Conservation (phyloP, 92 coral and sea anemone species). For the Siderastrea radians region DNA sequence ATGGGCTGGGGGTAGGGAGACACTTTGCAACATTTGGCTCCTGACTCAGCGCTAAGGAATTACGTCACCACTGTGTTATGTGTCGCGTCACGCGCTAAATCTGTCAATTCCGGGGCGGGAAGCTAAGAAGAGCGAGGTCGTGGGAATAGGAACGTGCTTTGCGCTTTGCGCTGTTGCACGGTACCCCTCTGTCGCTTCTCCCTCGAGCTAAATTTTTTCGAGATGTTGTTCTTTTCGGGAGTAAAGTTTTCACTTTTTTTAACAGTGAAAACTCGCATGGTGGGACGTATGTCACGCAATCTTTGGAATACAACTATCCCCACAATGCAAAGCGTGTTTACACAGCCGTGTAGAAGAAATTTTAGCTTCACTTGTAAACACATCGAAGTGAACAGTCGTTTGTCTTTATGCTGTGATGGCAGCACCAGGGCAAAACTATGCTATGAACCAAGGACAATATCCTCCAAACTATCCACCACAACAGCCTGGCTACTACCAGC, state of each 20-base stretch:
- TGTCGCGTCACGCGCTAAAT: no score
- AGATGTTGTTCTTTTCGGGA: neutral
- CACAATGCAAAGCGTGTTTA: conserved; percentile 17
- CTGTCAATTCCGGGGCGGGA: no score
- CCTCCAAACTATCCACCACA: conserved; percentile 55
- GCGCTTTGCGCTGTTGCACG: no score
- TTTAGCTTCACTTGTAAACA: neutral
- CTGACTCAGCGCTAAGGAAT: no score
- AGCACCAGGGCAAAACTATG: conserved; percentile 41
- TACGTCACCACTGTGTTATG: no score
- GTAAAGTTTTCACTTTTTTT: neutral
- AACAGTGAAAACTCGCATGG: no score
- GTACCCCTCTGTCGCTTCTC: no score
- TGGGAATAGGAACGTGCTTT: no score
- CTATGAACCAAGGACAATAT: conserved; percentile 25
- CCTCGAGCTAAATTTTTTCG: no score
- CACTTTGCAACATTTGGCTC: no score
- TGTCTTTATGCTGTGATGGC: conserved; percentile 24
- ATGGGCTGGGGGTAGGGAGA: no score
- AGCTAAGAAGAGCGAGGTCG: no score
- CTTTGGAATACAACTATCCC: neutral
- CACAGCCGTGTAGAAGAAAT: neutral
- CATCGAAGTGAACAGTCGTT: neutral
- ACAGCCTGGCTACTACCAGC: conserved; percentile 55
- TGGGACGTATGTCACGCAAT: conserved; percentile 13